A percentile compares a stretch with the other conserved stretches of the same genome.
Evolutionary conservation across 2,888 invertebrate species (phyloP).

Genomic region (Drosophila buzzatii): DNA sequence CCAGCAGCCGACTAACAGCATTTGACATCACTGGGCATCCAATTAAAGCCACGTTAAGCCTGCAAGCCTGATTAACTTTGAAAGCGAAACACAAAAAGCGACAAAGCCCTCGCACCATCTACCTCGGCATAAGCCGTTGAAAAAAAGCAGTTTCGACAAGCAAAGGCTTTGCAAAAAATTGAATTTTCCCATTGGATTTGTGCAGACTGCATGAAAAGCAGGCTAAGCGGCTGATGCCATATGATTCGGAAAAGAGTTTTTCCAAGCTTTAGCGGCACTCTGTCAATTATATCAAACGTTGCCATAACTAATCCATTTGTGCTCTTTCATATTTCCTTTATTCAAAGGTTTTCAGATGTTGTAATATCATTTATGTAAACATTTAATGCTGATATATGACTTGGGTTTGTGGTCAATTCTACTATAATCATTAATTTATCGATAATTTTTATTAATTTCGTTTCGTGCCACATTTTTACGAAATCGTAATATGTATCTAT

Average conservation of each 20-base stretch:
- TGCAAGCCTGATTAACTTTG: slow-evolving; percentile 43
- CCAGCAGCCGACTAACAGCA: slow-evolving; percentile 22
- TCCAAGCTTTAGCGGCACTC: slow-evolving; percentile 19
- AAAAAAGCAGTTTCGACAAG: slow-evolving; percentile 2
- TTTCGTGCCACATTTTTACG: neutral
- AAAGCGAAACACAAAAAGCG: slow-evolving; percentile 19
- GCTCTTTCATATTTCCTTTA: neutral
- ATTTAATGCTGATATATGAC: neutral
- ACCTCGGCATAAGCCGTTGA: slow-evolving; percentile 20
- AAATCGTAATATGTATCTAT: neutral
- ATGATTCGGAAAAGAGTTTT: slow-evolving; percentile 18
- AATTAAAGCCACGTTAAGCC: slow-evolving; percentile 50
- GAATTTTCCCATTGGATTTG: slow-evolving; percentile 45
- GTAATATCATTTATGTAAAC: neutral
- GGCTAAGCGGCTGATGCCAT: slow-evolving; percentile 21
- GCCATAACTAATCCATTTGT: slow-evolving; percentile 29
- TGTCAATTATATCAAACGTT: slow-evolving; percentile 24
- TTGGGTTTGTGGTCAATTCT: neutral
- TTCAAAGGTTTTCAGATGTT: neutral
- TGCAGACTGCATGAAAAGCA: slow-evolving; percentile 26
- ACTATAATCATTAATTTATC: neutral
- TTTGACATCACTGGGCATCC: slow-evolving; percentile 45
- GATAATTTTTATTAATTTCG: neutral
- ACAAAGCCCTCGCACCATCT: neutral
- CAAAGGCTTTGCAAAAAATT: slow-evolving; percentile 25